These are phyloP conservation scores for Neopipo cinnamomea DNA, from an alignment of 2,113 vertebrate species.

Conservation along the genomic window DNA sequence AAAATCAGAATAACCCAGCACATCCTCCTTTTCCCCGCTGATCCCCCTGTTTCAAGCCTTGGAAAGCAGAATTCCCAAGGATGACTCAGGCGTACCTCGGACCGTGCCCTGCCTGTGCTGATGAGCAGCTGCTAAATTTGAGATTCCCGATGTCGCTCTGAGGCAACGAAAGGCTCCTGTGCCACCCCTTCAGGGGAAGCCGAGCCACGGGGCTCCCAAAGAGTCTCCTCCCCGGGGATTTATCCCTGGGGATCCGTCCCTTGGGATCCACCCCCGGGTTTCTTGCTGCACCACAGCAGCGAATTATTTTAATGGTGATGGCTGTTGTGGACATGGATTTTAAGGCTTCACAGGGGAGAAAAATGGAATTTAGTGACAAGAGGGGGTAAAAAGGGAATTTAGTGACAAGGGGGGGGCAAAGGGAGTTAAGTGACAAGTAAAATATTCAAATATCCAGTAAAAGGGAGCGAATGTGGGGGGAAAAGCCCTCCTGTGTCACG, in stretches of 20 bases:
- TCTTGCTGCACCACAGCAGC: neutral
- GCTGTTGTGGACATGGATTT: neutral
- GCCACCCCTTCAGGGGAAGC: neutral
- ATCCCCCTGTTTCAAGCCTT: neutral
- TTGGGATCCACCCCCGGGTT: neutral
- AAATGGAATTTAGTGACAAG: neutral
- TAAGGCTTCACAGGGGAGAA: neutral
- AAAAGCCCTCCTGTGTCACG: accelerated
- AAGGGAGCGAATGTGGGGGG: accelerated
- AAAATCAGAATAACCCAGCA: neutral
- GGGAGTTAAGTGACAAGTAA: neutral
- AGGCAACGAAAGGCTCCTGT: neutral
- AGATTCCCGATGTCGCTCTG: neutral
- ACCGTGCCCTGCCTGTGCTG: neutral
- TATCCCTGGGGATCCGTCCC: neutral
- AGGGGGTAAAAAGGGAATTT: neutral
- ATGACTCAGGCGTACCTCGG: neutral
- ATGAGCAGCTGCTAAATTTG: neutral
- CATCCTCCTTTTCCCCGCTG: neutral
- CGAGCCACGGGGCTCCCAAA: neutral
- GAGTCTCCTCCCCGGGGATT: neutral
- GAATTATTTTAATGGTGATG: neutral
- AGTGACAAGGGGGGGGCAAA: neutral
- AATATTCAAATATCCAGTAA: neutral
- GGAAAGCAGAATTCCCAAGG: neutral